A percentile compares a stretch with the other conserved stretches of the same genome.
phyloP scores from a whole-genome alignment of 2,888 invertebrate species.

The Parnassius orleans region DNA sequence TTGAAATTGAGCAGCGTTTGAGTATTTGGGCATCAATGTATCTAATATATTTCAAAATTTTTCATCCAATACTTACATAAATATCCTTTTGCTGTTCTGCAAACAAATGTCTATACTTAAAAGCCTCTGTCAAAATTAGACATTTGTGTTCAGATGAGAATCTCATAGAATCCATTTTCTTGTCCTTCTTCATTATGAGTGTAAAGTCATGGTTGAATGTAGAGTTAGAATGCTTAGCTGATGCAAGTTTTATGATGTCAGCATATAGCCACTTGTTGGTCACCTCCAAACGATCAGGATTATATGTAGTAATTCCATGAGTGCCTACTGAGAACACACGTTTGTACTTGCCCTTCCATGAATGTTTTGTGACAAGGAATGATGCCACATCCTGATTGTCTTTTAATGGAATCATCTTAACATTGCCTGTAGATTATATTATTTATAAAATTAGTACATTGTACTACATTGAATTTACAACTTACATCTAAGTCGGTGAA shows the following conservation, averaged over 20 bases:
- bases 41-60: too few species aligned
- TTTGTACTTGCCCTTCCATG: constrained; percentile 99
- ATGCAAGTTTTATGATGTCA: constrained; percentile 88
- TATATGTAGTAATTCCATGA: constrained; percentile 97
- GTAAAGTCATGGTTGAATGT: constrained; percentile 85
- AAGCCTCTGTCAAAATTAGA: constrained; percentile 94
- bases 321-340: constrained; percentile 98
- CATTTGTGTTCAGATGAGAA: constrained; percentile 98
- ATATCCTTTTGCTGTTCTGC: constrained; percentile 90
- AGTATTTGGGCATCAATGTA: too few species aligned
- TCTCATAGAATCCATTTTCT: constrained; percentile 95
- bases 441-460: not conserved
- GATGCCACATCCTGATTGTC: constrained; percentile 98
- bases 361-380: constrained; percentile 98
- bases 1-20: too few species aligned
- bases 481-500: not conserved
- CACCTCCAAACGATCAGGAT: constrained; percentile 82
- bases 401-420: constrained; percentile 89
- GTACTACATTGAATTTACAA: not conserved
- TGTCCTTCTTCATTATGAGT: constrained; percentile 92
- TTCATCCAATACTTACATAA: constrained; percentile 80
- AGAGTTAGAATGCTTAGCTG: constrained; percentile 80
- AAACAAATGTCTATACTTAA: constrained; percentile 89
- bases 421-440: constrained; percentile 67
- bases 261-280: constrained; percentile 96